These are phyloP conservation scores for Nematopogon swammerdamellus DNA, from an alignment of 2,888 invertebrate genomes.

Conservation along the genomic window DNA sequence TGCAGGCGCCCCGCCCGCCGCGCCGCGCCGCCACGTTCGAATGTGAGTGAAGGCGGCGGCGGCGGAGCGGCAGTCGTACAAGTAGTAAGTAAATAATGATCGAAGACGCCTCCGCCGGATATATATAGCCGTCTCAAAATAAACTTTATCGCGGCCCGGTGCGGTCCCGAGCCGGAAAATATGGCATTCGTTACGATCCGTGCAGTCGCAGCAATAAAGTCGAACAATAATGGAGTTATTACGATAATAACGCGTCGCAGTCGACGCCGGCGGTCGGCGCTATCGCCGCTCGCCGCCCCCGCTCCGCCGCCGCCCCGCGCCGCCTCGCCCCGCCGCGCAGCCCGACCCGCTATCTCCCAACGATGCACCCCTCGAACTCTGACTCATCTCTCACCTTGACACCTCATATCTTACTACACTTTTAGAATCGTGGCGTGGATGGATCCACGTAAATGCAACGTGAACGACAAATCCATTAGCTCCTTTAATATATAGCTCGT, in stretches of 20 bases:
- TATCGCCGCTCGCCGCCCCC: background rate
- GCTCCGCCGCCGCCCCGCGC: too few relatives aligned
- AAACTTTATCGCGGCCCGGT: background rate
- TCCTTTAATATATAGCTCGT: too few relatives aligned
- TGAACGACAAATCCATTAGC: too few relatives aligned
- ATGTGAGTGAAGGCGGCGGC: background rate
- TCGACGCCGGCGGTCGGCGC: background rate
- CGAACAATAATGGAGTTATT: background rate
- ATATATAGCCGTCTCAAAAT: background rate
- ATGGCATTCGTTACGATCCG: background rate
- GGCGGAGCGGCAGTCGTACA: background rate
- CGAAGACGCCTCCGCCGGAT: background rate
- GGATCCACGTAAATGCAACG: too few relatives aligned
- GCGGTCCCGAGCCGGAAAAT: background rate
- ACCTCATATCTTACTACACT: too few relatives aligned
- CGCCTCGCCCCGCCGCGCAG: too few relatives aligned
- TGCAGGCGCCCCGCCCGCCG: too few relatives aligned
- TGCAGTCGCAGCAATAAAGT: background rate
- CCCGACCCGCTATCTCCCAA: too few relatives aligned
- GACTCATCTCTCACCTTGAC: too few relatives aligned
- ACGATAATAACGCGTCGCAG: background rate
- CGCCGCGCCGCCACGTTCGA: too few relatives aligned
- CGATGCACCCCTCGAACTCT: too few relatives aligned
- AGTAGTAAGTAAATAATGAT: background rate
- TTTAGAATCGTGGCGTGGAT: too few relatives aligned